Conservation (phyloP, 1,140 invertebrate species). For the Drosophila yakuba region DNA sequence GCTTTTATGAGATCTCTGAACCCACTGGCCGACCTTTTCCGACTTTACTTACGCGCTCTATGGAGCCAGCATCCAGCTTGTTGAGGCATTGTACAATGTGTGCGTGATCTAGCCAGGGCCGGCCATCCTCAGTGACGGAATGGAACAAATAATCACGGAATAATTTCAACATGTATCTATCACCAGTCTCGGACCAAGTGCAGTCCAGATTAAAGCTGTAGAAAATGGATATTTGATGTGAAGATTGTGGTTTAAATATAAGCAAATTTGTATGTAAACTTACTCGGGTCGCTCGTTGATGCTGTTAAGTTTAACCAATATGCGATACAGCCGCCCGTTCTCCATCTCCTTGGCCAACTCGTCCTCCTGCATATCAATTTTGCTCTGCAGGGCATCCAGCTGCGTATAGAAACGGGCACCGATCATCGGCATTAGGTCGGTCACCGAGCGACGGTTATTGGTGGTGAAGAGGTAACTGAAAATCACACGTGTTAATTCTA, state of each 20-base stretch:
- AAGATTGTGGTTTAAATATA: too few relatives aligned
- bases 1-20: too few relatives aligned
- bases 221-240: neutral
- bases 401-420: conserved; percentile 98
- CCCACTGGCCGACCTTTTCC: neutral
- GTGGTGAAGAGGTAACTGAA: conserved; percentile 91
- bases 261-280: conserved; percentile 41
- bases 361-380: conserved; percentile 94
- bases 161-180: conserved; percentile 98
- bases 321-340: conserved; percentile 95
- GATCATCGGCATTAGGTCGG: conserved; percentile 99
- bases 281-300: conserved; percentile 98
- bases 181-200: conserved; percentile 98
- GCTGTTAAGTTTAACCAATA: conserved; percentile 95
- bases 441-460: conserved; percentile 91
- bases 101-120: conserved; percentile 97
- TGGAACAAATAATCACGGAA: conserved; percentile 99
- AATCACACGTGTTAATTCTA: neutral
- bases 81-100: conserved; percentile 97
- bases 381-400: conserved; percentile 94
- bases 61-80: conserved; percentile 95
- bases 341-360: conserved; percentile 97
- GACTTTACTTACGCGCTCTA: conserved; percentile 90
- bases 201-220: conserved; percentile 94
- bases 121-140: conserved; percentile 94